These are phyloP conservation scores for Cephalotes varians DNA, from an alignment of 2,888 invertebrate genomes.

Conservation along the genomic window DNA sequence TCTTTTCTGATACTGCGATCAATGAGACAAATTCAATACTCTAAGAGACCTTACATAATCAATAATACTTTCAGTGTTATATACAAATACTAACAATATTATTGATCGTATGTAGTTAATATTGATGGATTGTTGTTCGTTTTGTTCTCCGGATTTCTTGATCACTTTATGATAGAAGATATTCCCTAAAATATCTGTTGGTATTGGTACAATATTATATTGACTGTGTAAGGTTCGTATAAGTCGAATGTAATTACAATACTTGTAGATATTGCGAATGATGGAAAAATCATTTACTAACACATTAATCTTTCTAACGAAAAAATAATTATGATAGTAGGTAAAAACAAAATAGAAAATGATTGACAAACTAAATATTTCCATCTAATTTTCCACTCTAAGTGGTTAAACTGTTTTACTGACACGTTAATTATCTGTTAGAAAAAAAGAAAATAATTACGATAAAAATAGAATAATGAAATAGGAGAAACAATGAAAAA, in stretches of 20 bases:
- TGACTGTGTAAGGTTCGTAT: no score
- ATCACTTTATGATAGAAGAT: no score
- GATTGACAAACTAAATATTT: neutral
- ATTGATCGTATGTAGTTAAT: no score
- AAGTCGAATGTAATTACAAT: constrained; percentile 15
- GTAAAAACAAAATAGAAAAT: constrained; percentile 13
- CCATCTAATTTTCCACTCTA: neutral
- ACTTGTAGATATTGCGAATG: neutral
- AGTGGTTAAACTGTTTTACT: constrained; percentile 2
- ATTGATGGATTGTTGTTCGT: no score
- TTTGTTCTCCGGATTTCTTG: no score
- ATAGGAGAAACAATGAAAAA: neutral
- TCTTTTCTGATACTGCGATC: neutral
- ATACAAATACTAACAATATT: no score
- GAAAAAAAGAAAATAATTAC: neutral
- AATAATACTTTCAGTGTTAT: no score
- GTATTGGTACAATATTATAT: no score
- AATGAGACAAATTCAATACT: constrained; percentile 4
- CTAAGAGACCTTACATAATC: no score
- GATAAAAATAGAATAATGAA: neutral
- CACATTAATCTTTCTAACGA: constrained; percentile 13
- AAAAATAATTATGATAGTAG: neutral
- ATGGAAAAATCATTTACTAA: neutral
- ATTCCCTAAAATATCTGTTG: no score
- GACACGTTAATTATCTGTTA: neutral